Evolutionary conservation across 1,140 invertebrate species (phyloP), one percentile per base, ranked within the genome.

Genomic region (Drosophila cardini): DNA sequence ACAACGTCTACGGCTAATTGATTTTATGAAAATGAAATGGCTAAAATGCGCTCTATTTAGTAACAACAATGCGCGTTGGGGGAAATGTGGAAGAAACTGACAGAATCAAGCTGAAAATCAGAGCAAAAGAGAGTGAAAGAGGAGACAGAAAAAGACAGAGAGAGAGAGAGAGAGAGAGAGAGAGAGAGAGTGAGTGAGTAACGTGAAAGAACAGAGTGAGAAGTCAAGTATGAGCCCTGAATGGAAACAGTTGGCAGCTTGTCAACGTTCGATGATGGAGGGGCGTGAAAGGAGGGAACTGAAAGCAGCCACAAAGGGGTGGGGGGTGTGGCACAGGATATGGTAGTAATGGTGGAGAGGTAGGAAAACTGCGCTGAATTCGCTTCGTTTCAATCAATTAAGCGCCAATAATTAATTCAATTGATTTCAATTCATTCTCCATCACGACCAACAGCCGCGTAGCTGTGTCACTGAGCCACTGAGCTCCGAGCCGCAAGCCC

Each of bases 341-440:
- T 36, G n/a, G n/a, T 9, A 0, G 21, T 0, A 9, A 0, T n/a
- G 21, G 43, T 11, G n/a, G 13, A 15, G 30, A 13, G 4, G 6
- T 7, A 7, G 58, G 2, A 38, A 38, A 60, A 69, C 71, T 65
- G 58, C n/a, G 26, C 56, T 43, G 57, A 71, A 62, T 75, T 83
- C 80, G 70, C 80, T 89, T 83, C 76, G 84, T 89, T 87, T 87
- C 83, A 84, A 89, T 89, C 83, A 89, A 87, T 87, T 87, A 89
- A 87, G 84, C 84, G 84, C 80, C 84, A 84, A 87, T 87, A 87
- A 87, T 87, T 87, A 87, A 87, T 87, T 87, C 84, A 89, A 87
- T 87, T 87, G 84, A 87, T 84, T 89, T 87, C 80, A 75, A 84
- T 87, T 89, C 80, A 87, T 80, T 69, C 64, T 16, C 62, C 50